Conservation (phyloP, 2,797 vertebrate species). For the Chelon labrosus region DNA sequence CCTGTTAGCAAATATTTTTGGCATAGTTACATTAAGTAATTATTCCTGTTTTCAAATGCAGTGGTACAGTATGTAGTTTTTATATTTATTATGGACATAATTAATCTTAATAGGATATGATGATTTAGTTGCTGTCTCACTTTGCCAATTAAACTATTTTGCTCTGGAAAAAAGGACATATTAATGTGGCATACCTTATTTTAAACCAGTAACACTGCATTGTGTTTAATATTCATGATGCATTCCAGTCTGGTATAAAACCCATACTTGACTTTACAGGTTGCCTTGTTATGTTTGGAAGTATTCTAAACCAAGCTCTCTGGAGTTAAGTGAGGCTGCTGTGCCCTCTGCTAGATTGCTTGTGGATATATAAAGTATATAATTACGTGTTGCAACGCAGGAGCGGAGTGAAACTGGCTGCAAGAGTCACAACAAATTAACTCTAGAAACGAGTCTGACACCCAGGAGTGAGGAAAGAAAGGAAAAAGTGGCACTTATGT, state of each 20-base stretch:
- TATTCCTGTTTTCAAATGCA: too few species aligned
- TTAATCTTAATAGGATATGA: too few species aligned
- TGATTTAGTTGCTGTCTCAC: too few species aligned
- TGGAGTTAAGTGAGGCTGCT: constrained; percentile 16
- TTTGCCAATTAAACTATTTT: too few species aligned
- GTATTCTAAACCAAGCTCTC: constrained; percentile 18
- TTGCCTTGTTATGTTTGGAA: neutral
- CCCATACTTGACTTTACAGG: constrained; percentile 9
- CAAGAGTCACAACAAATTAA: constrained; percentile 64
- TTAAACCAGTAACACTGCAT: neutral
- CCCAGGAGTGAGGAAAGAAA: constrained; percentile 12
- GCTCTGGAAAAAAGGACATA: too few species aligned
- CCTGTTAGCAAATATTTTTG: too few species aligned
- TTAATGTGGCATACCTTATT: neutral
- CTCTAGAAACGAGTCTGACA: constrained; percentile 47
- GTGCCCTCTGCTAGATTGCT: constrained; percentile 1
- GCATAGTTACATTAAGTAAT: too few species aligned
- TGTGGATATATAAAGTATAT: constrained; percentile 37
- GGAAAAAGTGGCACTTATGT: constrained; percentile 59
- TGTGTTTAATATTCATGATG: neutral
- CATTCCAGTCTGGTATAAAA: constrained; percentile 21
- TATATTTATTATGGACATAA: too few species aligned
- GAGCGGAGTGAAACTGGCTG: constrained; percentile 38
- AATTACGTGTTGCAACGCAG: constrained; percentile 59
- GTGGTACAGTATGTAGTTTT: too few species aligned